Percentiles rank a stretch among this genome's conserved stretches.
Conservation (phyloP, 1,140 invertebrate species). For the Drosophila cardini region DNA sequence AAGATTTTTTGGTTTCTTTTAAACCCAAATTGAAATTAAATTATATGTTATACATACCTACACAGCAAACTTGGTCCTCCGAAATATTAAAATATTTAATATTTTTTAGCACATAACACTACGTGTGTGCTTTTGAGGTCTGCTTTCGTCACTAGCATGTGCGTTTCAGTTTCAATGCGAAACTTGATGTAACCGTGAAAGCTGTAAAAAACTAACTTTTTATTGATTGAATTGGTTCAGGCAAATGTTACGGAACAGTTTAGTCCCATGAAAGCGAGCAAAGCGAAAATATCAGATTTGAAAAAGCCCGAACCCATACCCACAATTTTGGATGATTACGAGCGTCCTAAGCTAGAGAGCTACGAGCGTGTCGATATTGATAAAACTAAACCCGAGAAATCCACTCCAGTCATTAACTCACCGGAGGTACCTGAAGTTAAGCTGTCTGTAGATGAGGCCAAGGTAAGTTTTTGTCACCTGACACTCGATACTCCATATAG, state of each 20-base stretch:
- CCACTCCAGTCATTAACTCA: conserved; percentile 41
- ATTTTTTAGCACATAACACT: too few relatives aligned
- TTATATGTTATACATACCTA: too few relatives aligned
- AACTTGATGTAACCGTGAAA: too few relatives aligned
- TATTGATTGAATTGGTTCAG: conserved; percentile 40
- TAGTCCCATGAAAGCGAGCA: conserved; percentile 47
- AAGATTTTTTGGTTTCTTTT: too few relatives aligned
- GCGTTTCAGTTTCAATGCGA: too few relatives aligned
- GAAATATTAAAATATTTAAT: too few relatives aligned
- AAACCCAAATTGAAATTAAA: too few relatives aligned
- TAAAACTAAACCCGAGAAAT: conserved; percentile 46
- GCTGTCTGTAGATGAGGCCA: conserved; percentile 35
- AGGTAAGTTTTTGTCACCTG: conserved; percentile 62
- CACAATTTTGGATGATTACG: conserved; percentile 84
- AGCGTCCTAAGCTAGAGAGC: conserved; percentile 85
- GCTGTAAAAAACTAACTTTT: too few relatives aligned
- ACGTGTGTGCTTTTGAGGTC: too few relatives aligned
- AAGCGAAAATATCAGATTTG: conserved; percentile 63
- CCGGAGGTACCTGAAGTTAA: conserved; percentile 53
- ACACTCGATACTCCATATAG: too few relatives aligned
- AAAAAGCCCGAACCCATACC: conserved; percentile 69
- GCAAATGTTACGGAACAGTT: conserved; percentile 61
- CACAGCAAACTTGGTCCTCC: too few relatives aligned
- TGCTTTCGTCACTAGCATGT: too few relatives aligned
- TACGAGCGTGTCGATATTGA: conserved; percentile 82